phyloP scores from a whole-genome alignment of 2,888 invertebrate species.

The Aleiodes leptofemur region DNA sequence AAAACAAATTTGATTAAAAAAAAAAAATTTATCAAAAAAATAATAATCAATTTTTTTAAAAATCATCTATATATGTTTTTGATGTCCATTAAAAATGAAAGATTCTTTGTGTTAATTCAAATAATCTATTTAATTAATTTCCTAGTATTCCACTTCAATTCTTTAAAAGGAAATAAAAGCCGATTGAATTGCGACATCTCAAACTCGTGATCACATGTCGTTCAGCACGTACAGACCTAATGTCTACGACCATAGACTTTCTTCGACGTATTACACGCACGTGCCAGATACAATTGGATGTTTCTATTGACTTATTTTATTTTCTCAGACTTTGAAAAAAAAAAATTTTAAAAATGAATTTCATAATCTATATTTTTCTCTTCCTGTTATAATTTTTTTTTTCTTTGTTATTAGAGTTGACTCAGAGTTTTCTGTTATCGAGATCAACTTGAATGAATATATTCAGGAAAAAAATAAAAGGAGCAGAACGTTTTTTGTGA shows the following conservation, averaged over 20 bases:
- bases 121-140: too few relatives aligned
- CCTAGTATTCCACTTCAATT: neutral
- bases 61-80: too few relatives aligned
- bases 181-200: slow-evolving; percentile 56
- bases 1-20: neutral
- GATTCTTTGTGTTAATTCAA: too few relatives aligned
- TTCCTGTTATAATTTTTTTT: neutral
- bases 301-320: slow-evolving; percentile 27
- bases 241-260: slow-evolving; percentile 53
- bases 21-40: neutral
- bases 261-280: slow-evolving; percentile 53
- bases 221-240: slow-evolving; percentile 57
- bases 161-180: slow-evolving; percentile 10
- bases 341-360: slow-evolving; percentile 14
- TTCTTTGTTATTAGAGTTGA: neutral
- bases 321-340: neutral
- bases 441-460: too few relatives aligned
- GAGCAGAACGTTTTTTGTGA: too few relatives aligned
- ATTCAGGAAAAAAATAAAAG: too few relatives aligned
- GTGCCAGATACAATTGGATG: slow-evolving; percentile 32
- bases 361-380: slow-evolving; percentile 38
- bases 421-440: neutral
- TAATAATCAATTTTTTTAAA: too few relatives aligned
- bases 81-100: neutral
- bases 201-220: slow-evolving; percentile 53